Percentiles rank a stretch among this genome's conserved stretches.
Conservation (phyloP, 1,140 invertebrate genomes). For the Coenobita brevimanus region DNA sequence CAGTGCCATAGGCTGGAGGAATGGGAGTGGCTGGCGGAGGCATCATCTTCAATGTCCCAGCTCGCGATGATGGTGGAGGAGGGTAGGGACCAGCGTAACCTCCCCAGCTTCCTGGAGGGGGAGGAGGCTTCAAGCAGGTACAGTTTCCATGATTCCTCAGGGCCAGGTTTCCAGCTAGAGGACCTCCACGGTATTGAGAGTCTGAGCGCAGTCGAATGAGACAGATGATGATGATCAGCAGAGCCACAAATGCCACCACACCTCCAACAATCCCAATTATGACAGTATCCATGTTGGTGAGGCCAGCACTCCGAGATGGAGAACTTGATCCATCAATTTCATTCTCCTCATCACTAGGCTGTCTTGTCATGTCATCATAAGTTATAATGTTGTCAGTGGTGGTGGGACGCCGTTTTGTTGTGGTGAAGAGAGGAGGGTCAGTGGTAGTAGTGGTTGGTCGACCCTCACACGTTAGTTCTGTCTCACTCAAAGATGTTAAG, state of each 20-base stretch:
- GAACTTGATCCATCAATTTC: slow-evolving; percentile 51
- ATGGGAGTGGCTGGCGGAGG: slow-evolving; percentile 69
- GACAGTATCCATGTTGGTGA: slow-evolving; percentile 89
- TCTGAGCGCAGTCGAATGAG: slow-evolving; percentile 81
- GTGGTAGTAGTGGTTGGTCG: slow-evolving; percentile 73
- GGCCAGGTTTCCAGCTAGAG: slow-evolving; percentile 77
- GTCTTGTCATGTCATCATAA: slow-evolving; percentile 54
- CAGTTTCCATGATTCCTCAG: slow-evolving; percentile 72
- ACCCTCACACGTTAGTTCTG: slow-evolving; percentile 84
- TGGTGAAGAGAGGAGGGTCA: slow-evolving; percentile 87
- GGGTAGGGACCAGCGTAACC: slow-evolving; percentile 70
- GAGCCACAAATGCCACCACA: slow-evolving; percentile 90
- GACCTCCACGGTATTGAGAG: slow-evolving; percentile 81
- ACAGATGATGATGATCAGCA: slow-evolving; percentile 88
- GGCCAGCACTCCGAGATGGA: slow-evolving; percentile 45
- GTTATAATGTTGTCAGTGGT: slow-evolving; percentile 61
- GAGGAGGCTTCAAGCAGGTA: slow-evolving; percentile 73
- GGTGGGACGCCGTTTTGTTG: slow-evolving; percentile 37
- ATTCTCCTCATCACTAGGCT: slow-evolving; percentile 23
- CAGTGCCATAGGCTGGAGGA: slow-evolving; percentile 70
- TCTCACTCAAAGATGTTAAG: slow-evolving; percentile 83
- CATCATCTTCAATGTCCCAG: slow-evolving; percentile 67
- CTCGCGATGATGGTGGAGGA: slow-evolving; percentile 72
- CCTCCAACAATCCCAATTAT: slow-evolving; percentile 94
- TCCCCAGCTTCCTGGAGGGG: slow-evolving; percentile 69